Base-by-base conservation (phyloP, 1,140 invertebrate genomes). In the Mycetomoellerius zeteki region DNA sequence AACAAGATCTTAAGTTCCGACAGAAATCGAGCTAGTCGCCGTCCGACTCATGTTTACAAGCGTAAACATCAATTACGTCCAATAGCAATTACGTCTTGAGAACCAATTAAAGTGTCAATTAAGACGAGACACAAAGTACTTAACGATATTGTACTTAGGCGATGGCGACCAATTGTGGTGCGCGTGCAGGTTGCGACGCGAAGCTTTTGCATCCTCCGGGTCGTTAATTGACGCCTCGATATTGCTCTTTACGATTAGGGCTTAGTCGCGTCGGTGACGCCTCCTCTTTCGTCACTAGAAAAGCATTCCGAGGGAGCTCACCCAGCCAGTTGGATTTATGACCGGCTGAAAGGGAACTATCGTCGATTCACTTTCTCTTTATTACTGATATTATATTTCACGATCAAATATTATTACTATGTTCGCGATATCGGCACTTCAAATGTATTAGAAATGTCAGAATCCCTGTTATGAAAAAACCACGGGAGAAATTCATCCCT, bases 361-460 rank as follows among this genome's bases (percentile, higher is more conserved):
- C 77, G 52, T 82, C 64, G 24, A 82, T 82, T 54, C n/a, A 30
- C 21, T 56, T 64, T 27, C 60, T 54, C 71, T 47, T 19, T 85
- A 33, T 77, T 69, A 64, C 33, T 47, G 27, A 12, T 88, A 76
- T 86, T 88, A 86, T 78, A 86, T 86, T 88, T 88, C 86, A 86
- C 65, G 73, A 56, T 88, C 56, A 78, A 88, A 62, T 65, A 58
- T 88, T 76, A 80, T 80, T 80, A 77, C 16, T 58, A 76, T 43
- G 52, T 56, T 58, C 37, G 33, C 43, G 54, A 21, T 62, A 33
- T 7, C 24, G 33, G 14, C 30, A 72, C 12, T 12, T 56, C 80
- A 16, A 64, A 85, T 67, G 24, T 85, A 87, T 85, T 47, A 64
- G 60, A 72, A 71, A 65, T 67, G 37, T 85, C 86, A 85, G 50